These are phyloP conservation scores for Rhinogobius similis DNA, from an alignment of 2,113 vertebrate genomes.

Conservation along the genomic window DNA sequence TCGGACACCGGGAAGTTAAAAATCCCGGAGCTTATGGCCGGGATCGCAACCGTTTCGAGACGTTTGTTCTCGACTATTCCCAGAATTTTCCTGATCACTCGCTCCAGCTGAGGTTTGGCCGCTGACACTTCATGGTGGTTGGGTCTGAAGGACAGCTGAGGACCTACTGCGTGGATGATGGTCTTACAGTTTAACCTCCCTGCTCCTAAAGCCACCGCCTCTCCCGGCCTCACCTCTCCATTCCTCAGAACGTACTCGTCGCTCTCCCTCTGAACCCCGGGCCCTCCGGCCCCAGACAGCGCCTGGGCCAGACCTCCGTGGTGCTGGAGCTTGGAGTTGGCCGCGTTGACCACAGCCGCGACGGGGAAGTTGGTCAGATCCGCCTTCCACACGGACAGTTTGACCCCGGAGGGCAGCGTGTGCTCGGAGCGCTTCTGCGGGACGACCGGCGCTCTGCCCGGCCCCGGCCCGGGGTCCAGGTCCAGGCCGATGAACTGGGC, in stretches of 20 bases:
- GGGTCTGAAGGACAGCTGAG: accelerated
- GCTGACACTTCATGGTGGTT: accelerated
- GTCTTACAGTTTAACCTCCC: slow-evolving; percentile 77
- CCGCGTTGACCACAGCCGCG: slow-evolving; percentile 87
- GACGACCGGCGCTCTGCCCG: accelerated
- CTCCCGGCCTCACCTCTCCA: slow-evolving; percentile 58
- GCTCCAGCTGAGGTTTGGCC: slow-evolving; percentile 29
- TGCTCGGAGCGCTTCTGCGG: slow-evolving; percentile 63
- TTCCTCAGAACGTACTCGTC: accelerated
- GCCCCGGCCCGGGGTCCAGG: not conserved
- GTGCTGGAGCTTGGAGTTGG: slow-evolving; percentile 78
- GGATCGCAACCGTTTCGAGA: slow-evolving; percentile 81
- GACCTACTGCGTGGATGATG: slow-evolving; percentile 89
- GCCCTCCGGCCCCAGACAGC: slow-evolving; percentile 78
- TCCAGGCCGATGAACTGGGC: slow-evolving; percentile 42
- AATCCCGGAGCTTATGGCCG: slow-evolving; percentile 88
- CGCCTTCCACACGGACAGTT: slow-evolving; percentile 83
- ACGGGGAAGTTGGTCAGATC: slow-evolving; percentile 80
- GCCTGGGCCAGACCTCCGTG: slow-evolving; percentile 80
- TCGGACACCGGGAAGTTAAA: slow-evolving; percentile 79
- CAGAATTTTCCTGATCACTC: slow-evolving; percentile 69
- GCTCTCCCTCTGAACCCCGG: slow-evolving; percentile 71
- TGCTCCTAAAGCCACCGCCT: slow-evolving; percentile 50
- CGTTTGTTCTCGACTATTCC: accelerated
- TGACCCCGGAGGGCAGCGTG: slow-evolving; percentile 34